Conservation (phyloP, 2,113 vertebrate genomes). For the Eclectus roratus region DNA sequence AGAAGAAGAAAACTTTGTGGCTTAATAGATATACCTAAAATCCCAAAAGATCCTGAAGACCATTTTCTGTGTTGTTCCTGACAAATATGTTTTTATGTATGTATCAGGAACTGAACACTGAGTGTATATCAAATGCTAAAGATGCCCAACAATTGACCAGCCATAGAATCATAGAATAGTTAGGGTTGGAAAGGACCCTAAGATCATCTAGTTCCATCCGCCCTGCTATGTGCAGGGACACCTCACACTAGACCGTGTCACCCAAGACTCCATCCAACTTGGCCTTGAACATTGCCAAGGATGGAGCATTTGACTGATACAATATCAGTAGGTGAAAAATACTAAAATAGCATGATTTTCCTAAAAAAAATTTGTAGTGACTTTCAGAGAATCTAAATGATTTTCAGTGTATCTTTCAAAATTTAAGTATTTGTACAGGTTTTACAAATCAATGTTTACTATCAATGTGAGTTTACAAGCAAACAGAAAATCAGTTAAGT, state of each 20-base stretch:
- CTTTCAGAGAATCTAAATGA: not conserved
- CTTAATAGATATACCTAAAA: not conserved
- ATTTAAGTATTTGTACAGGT: not conserved
- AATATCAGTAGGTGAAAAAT: not conserved
- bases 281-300: too few species aligned
- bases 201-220: too few species aligned
- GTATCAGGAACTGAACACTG: not conserved
- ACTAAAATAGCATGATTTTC: not conserved
- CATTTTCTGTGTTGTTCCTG: not conserved
- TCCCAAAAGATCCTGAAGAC: not conserved
- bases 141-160: not conserved
- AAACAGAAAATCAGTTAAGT: not conserved
- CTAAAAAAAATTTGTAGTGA: not conserved
- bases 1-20: not conserved
- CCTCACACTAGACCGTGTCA: too few species aligned
- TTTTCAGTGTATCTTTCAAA: not conserved
- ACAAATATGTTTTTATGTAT: not conserved
- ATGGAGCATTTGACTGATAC: too few species aligned
- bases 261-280: too few species aligned
- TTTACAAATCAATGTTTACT: not conserved
- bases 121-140: not conserved
- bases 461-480: not conserved
- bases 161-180: too few species aligned
- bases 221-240: too few species aligned
- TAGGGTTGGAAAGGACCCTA: too few species aligned